phyloP scores from a whole-genome alignment of 1,140 invertebrate genomes.

The Drosophila miranda region DNA sequence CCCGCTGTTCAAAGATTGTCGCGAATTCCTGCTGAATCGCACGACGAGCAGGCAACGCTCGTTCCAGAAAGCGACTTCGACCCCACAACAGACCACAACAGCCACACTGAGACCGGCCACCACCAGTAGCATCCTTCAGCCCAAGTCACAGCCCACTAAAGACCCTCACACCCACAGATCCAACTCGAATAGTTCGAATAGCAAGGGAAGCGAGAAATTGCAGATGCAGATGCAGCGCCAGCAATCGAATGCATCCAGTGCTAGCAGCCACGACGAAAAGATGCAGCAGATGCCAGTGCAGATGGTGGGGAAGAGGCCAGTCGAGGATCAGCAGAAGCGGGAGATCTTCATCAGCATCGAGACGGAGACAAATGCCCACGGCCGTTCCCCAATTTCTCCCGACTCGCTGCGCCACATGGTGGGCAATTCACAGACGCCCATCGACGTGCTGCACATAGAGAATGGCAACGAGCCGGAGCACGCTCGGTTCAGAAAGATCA shows the following conservation, averaged over 20 bases:
- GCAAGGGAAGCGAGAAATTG: conserved; percentile 42
- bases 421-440: conserved; percentile 66
- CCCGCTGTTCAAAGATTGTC: conserved; percentile 81
- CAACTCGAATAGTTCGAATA: conserved; percentile 37
- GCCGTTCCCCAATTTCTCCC: conserved; percentile 68
- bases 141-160: conserved; percentile 42
- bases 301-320: neutral
- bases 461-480: conserved; percentile 71
- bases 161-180: conserved; percentile 58
- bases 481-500: conserved; percentile 75
- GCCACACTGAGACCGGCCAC: conserved; percentile 24
- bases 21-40: conserved; percentile 79
- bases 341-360: conserved; percentile 82
- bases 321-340: conserved; percentile 62
- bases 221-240: conserved; percentile 40
- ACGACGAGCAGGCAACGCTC: conserved; percentile 73
- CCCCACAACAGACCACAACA: conserved; percentile 29
- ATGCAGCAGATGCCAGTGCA: conserved; percentile 12
- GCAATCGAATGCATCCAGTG: conserved; percentile 30
- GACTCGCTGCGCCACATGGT: conserved; percentile 73
- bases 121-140: conserved; percentile 17
- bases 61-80: conserved; percentile 69
- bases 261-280: conserved; percentile 18
- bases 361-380: conserved; percentile 75
- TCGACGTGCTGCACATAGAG: conserved; percentile 72